Base-by-base conservation (phyloP, 2,888 invertebrate species). In the Lomographa bimaculata region DNA sequence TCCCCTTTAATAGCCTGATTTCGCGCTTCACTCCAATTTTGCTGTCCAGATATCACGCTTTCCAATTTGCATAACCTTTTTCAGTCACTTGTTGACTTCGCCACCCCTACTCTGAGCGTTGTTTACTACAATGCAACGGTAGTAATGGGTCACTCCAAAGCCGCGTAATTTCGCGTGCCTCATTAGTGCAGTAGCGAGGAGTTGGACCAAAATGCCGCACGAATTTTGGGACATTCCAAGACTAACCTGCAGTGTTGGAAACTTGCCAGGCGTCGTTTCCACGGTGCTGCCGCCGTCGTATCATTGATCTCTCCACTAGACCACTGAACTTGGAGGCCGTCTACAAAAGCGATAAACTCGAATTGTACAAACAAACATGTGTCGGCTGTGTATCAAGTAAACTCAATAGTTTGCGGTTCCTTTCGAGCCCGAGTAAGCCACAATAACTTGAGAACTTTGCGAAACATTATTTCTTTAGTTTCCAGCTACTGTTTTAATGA, bases 191-290 rank as follows among this genome's bases (percentile, higher is more conserved):
- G 14, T 4, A 30, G 23, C 49, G 46, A 52, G 44, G 57, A 56
- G 50, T 54, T 55, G 48, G 29, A 24, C 25, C 29, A 26, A 47
- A 45, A 56, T 49, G 36, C 26, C 37, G 30, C 32, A 37, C 30
- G 54, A 58, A 55, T 64, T 63, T 54, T 56, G 57, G 54, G 55
- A 46, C 55, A 60, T 52, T 47, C 48, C 54, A 53, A 53, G 57
- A 54, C 46, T 54, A 54, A 60, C 59, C 60, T 65, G 61, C 59
- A 60, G 45, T 44, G 33, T 64, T 68, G 68, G 69, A 57, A 41
- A 23, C 25, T 33, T 55, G 67, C 68, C 68, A 68, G 57, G 50
- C 49, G 35, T 50, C 47, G 55, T 50, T 41, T 37, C 39, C 42
- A 36, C 41, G 43, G 46, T 41, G 35, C 40, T 39, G 36, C 38